These are phyloP conservation scores for Bhutanitis thaidina DNA, from an alignment of 2,888 invertebrate genomes.

Conservation along the genomic window DNA sequence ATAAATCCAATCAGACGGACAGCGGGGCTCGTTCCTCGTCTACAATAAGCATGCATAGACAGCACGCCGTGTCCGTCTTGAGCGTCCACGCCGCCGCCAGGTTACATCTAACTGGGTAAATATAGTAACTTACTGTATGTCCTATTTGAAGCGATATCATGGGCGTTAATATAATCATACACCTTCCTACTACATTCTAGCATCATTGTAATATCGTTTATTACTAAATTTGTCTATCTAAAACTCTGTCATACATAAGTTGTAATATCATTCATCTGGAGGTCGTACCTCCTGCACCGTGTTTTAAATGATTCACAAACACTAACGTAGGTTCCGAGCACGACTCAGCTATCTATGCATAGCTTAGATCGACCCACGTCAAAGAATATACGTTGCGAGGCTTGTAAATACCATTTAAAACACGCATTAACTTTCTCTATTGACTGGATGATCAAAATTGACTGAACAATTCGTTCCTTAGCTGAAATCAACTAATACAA, in stretches of 20 bases:
- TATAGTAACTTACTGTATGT: slow-evolving; percentile 1
- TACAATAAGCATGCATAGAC: background rate
- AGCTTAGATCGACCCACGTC: background rate
- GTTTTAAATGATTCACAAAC: slow-evolving; percentile 24
- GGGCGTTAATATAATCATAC: slow-evolving; percentile 45
- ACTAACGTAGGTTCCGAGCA: background rate
- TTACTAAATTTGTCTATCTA: slow-evolving; percentile 74
- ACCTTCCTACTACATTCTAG: slow-evolving; percentile 48
- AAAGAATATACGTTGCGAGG: background rate
- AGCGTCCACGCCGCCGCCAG: slow-evolving; percentile 28
- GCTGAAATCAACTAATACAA: slow-evolving; percentile 46
- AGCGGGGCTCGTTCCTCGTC: background rate
- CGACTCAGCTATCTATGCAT: background rate
- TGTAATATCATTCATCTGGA: slow-evolving; percentile 48
- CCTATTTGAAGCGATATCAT: slow-evolving; percentile 1
- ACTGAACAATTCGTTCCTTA: slow-evolving; percentile 56
- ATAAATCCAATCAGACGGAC: background rate
- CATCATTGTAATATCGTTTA: slow-evolving; percentile 50
- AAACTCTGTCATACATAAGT: slow-evolving; percentile 46
- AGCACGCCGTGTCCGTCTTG: background rate
- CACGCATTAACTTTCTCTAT: slow-evolving; percentile 34
- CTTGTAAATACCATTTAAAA: slow-evolving; percentile 7
- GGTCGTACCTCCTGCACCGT: slow-evolving; percentile 47
- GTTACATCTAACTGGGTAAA: background rate
- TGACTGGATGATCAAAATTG: slow-evolving; percentile 71